Percentiles rank a stretch among this genome's conserved stretches.
These are phyloP conservation scores for Saxidomus purpurata DNA, from an alignment of 1,140 invertebrate genomes.

Conservation along the genomic window DNA sequence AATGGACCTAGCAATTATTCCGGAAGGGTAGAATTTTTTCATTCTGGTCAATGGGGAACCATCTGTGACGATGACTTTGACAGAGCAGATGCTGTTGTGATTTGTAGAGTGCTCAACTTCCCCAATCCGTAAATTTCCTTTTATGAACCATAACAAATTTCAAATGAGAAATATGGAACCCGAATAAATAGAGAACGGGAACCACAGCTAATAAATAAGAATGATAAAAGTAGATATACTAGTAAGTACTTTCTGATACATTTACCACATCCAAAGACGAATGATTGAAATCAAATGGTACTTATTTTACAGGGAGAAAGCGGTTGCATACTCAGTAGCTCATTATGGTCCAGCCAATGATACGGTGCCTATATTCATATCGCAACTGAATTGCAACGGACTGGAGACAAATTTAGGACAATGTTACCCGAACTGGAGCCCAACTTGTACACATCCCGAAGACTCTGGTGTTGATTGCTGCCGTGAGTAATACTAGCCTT, in stretches of 20 bases:
- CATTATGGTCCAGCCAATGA: conserved; percentile 39
- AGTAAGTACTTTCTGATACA: too few species aligned
- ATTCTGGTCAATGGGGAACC: conserved; percentile 92
- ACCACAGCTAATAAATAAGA: too few species aligned
- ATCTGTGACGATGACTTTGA: conserved; percentile 93
- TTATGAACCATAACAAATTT: too few species aligned
- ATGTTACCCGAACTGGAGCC: conserved; percentile 27
- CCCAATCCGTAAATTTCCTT: conserved; percentile 25
- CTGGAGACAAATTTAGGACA: conserved; percentile 43
- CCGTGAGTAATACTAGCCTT: conserved; percentile 37
- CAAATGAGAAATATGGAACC: too few species aligned
- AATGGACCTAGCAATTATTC: conserved; percentile 88
- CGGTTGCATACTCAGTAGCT: background rate
- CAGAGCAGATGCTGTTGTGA: conserved; percentile 87
- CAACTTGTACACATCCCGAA: background rate
- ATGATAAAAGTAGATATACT: too few species aligned
- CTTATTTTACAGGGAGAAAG: conserved; percentile 1
- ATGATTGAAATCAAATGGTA: too few species aligned
- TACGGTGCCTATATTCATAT: background rate
- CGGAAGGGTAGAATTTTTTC: conserved; percentile 91
- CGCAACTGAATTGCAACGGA: conserved; percentile 40
- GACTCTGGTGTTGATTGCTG: conserved; percentile 48
- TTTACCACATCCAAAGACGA: too few species aligned
- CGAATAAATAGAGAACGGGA: too few species aligned
- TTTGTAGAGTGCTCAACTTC: conserved; percentile 38